phyloP scores from a whole-genome alignment of 2,888 invertebrate species.

The Eupelmus urozonus region DNA sequence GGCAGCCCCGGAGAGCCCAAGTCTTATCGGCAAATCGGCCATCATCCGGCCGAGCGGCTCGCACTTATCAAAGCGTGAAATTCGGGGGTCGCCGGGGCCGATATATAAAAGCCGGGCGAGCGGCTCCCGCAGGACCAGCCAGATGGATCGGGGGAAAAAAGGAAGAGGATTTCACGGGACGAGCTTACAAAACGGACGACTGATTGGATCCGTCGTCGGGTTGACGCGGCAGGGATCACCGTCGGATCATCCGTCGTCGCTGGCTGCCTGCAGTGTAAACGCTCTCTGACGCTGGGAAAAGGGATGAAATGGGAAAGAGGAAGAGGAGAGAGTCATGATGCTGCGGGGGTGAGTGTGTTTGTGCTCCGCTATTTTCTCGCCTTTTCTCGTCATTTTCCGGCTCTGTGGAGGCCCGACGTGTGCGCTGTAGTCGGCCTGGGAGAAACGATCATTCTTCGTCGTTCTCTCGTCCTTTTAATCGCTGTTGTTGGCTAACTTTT shows the following conservation, averaged over 20 bases:
- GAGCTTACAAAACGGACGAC: constrained; percentile 45
- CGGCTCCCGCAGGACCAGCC: not conserved
- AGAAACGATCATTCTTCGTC: constrained; percentile 18
- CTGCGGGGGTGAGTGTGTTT: not conserved
- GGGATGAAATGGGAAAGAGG: not conserved
- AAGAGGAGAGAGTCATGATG: not conserved
- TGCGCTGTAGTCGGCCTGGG: not conserved
- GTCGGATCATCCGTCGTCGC: constrained; percentile 42
- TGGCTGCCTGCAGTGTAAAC: constrained; percentile 24
- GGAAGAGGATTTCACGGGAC: not conserved
- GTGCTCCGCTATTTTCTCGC: constrained; percentile 20
- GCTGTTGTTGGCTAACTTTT: too few species aligned
- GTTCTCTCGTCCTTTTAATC: too few species aligned
- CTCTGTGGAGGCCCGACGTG: not conserved
- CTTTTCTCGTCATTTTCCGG: constrained; percentile 24
- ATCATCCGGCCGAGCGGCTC: constrained; percentile 23
- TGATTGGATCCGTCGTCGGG: constrained; percentile 52
- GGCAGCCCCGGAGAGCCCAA: constrained; percentile 3
- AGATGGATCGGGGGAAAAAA: constrained; percentile 24
- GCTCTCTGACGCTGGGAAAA: not conserved
- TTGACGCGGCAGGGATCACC: constrained; percentile 36
- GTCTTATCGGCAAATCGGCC: constrained; percentile 32
- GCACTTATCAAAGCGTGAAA: constrained; percentile 54
- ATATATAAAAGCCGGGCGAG: too few species aligned
- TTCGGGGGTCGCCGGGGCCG: not conserved